phyloP scores from a whole-genome alignment of 1,140 invertebrate species.

The Galleria mellonella region DNA sequence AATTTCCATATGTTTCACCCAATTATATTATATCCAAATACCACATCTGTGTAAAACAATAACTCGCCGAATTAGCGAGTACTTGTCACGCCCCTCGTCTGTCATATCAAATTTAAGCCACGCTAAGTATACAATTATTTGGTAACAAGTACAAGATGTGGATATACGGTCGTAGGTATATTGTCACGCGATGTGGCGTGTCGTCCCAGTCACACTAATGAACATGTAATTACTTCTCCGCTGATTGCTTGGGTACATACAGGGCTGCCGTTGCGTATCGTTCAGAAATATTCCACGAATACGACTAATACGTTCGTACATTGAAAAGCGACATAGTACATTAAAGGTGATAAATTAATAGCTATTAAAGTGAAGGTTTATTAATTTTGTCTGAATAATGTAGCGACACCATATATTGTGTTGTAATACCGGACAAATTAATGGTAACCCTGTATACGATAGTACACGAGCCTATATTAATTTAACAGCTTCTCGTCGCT shows the following conservation, averaged over 20 bases:
- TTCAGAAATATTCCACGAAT: not conserved
- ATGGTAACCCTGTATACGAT: constrained; percentile 4
- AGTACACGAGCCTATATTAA: constrained; percentile 20
- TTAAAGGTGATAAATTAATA: no score
- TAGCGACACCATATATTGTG: not conserved
- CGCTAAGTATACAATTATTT: constrained; percentile 25
- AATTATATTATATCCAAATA: not conserved
- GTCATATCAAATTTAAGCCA: constrained; percentile 20
- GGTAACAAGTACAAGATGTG: constrained; percentile 22
- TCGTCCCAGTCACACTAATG: constrained; percentile 34
- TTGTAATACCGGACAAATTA: no score
- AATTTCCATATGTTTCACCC: no score
- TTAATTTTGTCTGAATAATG: no score
- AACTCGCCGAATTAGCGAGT: not conserved
- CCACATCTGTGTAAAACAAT: constrained; percentile 3
- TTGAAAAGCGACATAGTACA: no score
- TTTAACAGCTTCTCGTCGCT: constrained; percentile 14
- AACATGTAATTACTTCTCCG: constrained; percentile 46
- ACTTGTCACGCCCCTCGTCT: constrained; percentile 3
- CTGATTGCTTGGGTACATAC: constrained; percentile 20
- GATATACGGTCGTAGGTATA: not conserved
- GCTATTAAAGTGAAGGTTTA: no score
- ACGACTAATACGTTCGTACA: no score
- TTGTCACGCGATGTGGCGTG: constrained; percentile 49
- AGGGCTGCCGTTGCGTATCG: constrained; percentile 12